Evolutionary conservation across 2,888 invertebrate genomes (phyloP).

Genomic region (Ormia ochracea): DNA sequence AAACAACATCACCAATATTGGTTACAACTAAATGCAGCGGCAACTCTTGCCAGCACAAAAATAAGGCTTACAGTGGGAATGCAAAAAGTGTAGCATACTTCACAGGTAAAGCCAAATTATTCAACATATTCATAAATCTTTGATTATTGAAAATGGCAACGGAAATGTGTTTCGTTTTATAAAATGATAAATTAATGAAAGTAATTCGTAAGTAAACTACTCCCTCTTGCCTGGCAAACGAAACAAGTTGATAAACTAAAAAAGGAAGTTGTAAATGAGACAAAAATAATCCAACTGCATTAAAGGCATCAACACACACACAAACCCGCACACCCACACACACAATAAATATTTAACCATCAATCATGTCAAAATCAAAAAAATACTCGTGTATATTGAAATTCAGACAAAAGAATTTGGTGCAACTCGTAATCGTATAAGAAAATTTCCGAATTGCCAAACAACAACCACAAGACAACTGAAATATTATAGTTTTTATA

Average conservation of each 20-base stretch:
- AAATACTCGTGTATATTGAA: not conserved
- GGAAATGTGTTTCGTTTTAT: too few species aligned
- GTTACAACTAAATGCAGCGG: too few species aligned
- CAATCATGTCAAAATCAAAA: not conserved
- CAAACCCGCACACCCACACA: too few species aligned
- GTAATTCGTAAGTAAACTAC: not conserved
- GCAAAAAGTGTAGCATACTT: too few species aligned
- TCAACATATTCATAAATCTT: too few species aligned
- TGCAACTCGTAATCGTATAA: conserved; percentile 9
- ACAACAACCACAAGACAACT: not conserved
- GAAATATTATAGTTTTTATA: conserved; percentile 24
- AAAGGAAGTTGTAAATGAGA: conserved; percentile 43
- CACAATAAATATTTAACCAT: conserved; percentile 9
- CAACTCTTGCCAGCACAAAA: too few species aligned
- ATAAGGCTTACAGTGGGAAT: too few species aligned
- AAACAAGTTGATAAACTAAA: conserved; percentile 28
- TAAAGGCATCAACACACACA: not conserved
- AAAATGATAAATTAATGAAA: too few species aligned
- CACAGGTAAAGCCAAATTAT: too few species aligned
- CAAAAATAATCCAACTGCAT: not conserved
- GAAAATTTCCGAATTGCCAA: not conserved
- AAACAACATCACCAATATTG: too few species aligned
- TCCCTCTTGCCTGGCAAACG: not conserved
- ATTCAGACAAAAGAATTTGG: not conserved
- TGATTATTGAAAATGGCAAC: too few species aligned